phyloP scores from a whole-genome alignment of 2,888 invertebrate species.

The Protodeltote pygarga region DNA sequence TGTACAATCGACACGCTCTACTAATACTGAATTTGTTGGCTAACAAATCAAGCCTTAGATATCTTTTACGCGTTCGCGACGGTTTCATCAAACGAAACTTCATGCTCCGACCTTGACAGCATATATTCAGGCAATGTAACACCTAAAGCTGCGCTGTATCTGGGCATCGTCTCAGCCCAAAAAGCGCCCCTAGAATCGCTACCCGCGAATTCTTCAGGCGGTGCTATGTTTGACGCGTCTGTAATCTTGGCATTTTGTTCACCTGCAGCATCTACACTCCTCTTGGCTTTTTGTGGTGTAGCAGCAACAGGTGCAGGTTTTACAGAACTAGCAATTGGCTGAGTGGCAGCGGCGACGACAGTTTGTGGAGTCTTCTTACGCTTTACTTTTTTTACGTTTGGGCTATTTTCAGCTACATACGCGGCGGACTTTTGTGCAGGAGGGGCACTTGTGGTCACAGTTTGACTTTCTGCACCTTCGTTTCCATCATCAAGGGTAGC shows the following conservation, averaged over 20 bases:
- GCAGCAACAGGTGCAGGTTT: slow-evolving; percentile 41
- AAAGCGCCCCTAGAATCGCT: slow-evolving; percentile 87
- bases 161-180: slow-evolving; percentile 89
- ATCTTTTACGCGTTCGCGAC: slow-evolving; percentile 78
- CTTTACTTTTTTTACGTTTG: slow-evolving; percentile 76
- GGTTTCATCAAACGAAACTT: slow-evolving; percentile 88
- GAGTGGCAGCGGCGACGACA: slow-evolving; percentile 59
- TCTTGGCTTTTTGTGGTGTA: slow-evolving; percentile 62
- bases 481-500: slow-evolving; percentile 67
- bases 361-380: slow-evolving; percentile 74
- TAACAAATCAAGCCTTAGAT: slow-evolving; percentile 62
- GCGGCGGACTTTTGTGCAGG: slow-evolving; percentile 72
- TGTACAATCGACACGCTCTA: slow-evolving; percentile 82
- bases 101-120: slow-evolving; percentile 89
- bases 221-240: slow-evolving; percentile 76
- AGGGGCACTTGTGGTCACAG: slow-evolving; percentile 73
- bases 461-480: slow-evolving; percentile 76
- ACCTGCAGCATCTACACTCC: slow-evolving; percentile 70
- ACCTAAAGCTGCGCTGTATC: slow-evolving; percentile 88
- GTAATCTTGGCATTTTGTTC: slow-evolving; percentile 67
- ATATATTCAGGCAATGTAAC: slow-evolving; percentile 90
- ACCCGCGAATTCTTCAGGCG: slow-evolving; percentile 84
- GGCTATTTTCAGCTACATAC: slow-evolving; percentile 71
- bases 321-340: slow-evolving; percentile 55
- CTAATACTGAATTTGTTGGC: slow-evolving; percentile 72